phyloP scores from a whole-genome alignment of 2,888 invertebrate genomes.

The Idaea straminata region DNA sequence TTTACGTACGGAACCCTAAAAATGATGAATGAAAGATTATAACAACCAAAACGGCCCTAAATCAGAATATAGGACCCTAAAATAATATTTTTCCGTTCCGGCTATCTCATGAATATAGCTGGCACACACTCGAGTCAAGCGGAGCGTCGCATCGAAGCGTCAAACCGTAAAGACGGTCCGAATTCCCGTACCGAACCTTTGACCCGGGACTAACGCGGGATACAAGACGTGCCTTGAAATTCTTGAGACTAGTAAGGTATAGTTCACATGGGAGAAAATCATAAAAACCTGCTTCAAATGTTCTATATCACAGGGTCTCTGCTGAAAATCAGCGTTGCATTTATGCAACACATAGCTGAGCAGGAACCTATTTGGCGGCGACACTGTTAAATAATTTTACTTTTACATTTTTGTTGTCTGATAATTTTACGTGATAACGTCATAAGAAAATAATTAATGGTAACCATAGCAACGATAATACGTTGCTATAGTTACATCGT shows the following conservation, averaged over 20 bases:
- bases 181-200: constrained; percentile 21
- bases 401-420: too few relatives aligned
- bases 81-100: neutral
- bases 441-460: too few relatives aligned
- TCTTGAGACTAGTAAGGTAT: constrained; percentile 27
- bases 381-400: too few relatives aligned
- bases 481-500: too few relatives aligned
- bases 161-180: neutral
- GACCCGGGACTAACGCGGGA: constrained; percentile 54
- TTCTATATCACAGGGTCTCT: too few relatives aligned
- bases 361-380: too few relatives aligned
- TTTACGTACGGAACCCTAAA: too few relatives aligned
- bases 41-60: neutral
- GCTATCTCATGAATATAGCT: neutral
- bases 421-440: too few relatives aligned
- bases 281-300: constrained; percentile 10
- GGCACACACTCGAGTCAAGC: constrained; percentile 11
- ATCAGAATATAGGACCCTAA: neutral
- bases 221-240: constrained; percentile 47
- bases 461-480: too few relatives aligned
- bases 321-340: too few relatives aligned
- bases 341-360: too few relatives aligned
- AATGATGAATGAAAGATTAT: neutral
- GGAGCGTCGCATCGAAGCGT: constrained; percentile 35
- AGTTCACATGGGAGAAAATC: constrained; percentile 10